Percentiles rank a stretch among this genome's conserved stretches.
These are phyloP conservation scores for Mylabris sibirica DNA, from an alignment of 2,888 invertebrate species.

Conservation along the genomic window DNA sequence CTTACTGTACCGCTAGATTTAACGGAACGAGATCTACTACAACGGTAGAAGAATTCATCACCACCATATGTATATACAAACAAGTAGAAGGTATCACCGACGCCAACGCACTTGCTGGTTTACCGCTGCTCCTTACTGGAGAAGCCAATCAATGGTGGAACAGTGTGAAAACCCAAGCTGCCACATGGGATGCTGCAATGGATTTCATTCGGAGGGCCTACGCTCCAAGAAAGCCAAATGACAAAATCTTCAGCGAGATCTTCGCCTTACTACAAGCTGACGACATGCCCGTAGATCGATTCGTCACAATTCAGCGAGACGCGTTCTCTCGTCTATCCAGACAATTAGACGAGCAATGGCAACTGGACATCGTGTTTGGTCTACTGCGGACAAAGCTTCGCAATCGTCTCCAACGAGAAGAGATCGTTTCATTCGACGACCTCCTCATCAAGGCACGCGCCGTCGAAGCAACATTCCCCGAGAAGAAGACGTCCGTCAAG, in stretches of 20 bases:
- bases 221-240: constrained; percentile 32
- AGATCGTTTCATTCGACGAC: constrained; percentile 13
- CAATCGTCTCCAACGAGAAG: constrained; percentile 15
- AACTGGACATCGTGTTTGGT: constrained; percentile 38
- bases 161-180: constrained; percentile 26
- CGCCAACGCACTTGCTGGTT: not conserved
- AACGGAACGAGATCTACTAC: no score
- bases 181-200: constrained; percentile 31
- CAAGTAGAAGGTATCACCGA: not conserved
- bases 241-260: constrained; percentile 36
- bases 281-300: constrained; percentile 24
- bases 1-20: no score
- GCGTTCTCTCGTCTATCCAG: constrained; percentile 34
- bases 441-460: constrained; percentile 18
- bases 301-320: constrained; percentile 34
- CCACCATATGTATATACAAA: no score
- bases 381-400: constrained; percentile 18
- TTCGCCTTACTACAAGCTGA: constrained; percentile 29
- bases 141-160: constrained; percentile 32
- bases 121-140: constrained; percentile 28
- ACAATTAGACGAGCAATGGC: constrained; percentile 34
- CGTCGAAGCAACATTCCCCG: constrained; percentile 11
- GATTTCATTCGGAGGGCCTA: constrained; percentile 29
- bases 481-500: not conserved
- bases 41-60: no score